Evolutionary conservation across 2,888 invertebrate species (phyloP), one percentile per base, ranked within the genome.

Genomic region (Callimorpha dominula): DNA sequence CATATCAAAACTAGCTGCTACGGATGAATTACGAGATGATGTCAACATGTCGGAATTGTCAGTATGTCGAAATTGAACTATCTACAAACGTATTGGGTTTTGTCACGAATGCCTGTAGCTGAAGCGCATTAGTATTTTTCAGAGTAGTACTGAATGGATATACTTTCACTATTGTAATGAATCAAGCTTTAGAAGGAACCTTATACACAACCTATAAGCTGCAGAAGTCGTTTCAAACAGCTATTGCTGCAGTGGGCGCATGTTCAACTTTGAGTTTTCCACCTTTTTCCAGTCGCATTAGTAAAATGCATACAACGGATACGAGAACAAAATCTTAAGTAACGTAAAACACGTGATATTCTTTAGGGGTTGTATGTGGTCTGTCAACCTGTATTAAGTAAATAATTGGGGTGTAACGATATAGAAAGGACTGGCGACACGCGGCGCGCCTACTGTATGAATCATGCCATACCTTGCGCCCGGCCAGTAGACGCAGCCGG

Each of bases 401-500:
- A 43, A 42, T 43, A 57, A 54, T 49, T 60, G 15, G 73, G 67
- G 75, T 77, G 66, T 77, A 71, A 77, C 70, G 73, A 78, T 80
- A 77, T 76, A 78, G 77, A 65, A 42, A 69, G 78, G 76, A 78
- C 78, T 77, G 74, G 70, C 66, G 76, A 69, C 31, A 60, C 67
- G 75, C 77, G 81, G 70, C 79, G 75, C 76, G 79, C 77, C 78
- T 78, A 75, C 74, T 72, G 88, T 87, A 89, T 94, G 94, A 94
- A 88, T 94, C 95, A 94, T 88, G 85, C 82, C 86, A 89, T 89
- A 87, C 88, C 90, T 91, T 87, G 88, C 84, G 88, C 87, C 86
- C 87, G 82, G 89, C 90, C 90, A 88, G 89, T 90, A 92, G 92
- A 93, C 93, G 90, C 86, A 87, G 85, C 80, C 87, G 90, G 91